A percentile compares a stretch with the other conserved stretches of the same genome.
phyloP scores from a whole-genome alignment of 2,113 vertebrate species.

The Capreolus pygargus region DNA sequence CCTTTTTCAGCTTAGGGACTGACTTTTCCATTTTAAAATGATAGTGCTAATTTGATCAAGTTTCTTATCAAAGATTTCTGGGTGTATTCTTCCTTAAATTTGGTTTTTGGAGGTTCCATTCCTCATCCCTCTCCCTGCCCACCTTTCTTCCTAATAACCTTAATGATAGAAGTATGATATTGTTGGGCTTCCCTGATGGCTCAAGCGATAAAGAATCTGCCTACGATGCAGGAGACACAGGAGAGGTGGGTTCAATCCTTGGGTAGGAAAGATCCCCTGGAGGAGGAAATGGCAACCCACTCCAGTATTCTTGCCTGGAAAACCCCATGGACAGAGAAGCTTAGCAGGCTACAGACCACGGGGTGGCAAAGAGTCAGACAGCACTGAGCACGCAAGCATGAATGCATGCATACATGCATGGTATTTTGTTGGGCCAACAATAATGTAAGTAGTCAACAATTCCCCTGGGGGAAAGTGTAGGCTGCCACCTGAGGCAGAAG shows the following conservation, averaged over 20 bases:
- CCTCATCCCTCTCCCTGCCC: neutral
- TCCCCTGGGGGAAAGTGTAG: neutral
- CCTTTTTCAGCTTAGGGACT: neutral
- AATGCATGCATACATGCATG: neutral
- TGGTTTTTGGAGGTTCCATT: neutral
- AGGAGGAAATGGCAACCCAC: neutral
- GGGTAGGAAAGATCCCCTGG: neutral
- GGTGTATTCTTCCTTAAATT: neutral
- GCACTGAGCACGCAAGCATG: neutral
- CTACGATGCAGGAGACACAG: neutral
- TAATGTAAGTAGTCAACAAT: neutral
- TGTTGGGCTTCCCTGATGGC: neutral
- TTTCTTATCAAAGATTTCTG: neutral
- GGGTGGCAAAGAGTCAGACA: neutral
- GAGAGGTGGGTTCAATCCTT: neutral
- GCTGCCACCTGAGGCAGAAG: neutral
- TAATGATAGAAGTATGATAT: neutral
- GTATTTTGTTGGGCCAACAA: neutral
- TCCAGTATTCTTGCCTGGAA: neutral
- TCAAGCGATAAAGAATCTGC: fast-evolving
- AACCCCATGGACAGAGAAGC: neutral
- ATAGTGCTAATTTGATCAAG: neutral
- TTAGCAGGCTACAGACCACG: neutral
- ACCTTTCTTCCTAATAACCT: neutral
- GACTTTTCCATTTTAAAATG: neutral